Conservation (phyloP, 2,888 invertebrate species). For the Polyommatus icarus region DNA sequence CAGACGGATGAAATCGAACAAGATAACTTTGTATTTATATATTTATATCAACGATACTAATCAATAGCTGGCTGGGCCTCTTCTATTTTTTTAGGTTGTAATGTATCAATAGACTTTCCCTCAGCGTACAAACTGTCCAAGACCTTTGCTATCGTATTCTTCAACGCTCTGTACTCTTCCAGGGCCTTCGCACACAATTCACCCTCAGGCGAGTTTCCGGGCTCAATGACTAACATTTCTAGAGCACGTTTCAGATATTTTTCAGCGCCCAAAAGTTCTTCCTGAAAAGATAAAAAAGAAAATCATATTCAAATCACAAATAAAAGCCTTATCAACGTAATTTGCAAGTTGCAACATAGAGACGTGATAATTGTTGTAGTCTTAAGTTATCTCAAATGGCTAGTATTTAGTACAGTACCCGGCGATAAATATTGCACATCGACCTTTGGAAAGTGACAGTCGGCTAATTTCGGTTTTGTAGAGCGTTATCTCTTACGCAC, state of each 20-base stretch:
- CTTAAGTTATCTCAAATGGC: no score
- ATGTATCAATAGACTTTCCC: constrained; percentile 53
- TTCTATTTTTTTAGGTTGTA: constrained; percentile 21
- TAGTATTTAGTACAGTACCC: no score
- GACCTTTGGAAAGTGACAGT: no score
- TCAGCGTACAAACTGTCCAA: constrained; percentile 61
- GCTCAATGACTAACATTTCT: constrained; percentile 85
- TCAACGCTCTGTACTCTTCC: constrained; percentile 81
- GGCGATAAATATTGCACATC: no score
- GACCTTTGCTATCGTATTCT: constrained; percentile 69
- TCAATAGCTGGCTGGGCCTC: background rate
- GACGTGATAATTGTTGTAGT: no score
- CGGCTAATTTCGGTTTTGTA: no score
- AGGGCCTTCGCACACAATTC: constrained; percentile 84
- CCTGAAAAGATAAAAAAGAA: constrained; percentile 55
- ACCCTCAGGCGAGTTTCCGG: constrained; percentile 86
- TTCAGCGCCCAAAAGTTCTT: constrained; percentile 80
- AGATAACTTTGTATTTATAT: background rate
- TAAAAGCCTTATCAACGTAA: no score
- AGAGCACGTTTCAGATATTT: constrained; percentile 81
- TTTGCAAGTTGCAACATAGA: no score
- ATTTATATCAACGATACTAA: background rate
- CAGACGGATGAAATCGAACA: background rate
- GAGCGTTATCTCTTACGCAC: no score
- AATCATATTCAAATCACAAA: no score